A percentile compares a stretch with the other conserved stretches of the same genome.
Evolutionary conservation across 2,888 invertebrate species (phyloP).

Genomic region (Sinhomidia bicolor): DNA sequence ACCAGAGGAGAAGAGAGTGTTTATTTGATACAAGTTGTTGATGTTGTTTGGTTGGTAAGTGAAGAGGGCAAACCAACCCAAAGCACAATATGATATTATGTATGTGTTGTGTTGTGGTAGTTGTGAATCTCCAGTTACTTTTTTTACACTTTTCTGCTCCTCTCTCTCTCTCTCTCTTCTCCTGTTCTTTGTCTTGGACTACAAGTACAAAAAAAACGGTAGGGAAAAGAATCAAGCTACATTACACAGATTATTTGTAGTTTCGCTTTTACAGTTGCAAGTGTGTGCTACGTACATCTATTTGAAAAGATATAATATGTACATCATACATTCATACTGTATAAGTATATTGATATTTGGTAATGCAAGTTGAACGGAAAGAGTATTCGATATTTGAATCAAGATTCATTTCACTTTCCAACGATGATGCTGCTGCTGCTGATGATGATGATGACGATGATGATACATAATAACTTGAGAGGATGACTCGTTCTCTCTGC

Average conservation of each 20-base stretch:
- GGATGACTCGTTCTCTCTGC: slow-evolving; percentile 18
- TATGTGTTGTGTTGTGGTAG: not conserved
- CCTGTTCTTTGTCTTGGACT: too few relatives aligned
- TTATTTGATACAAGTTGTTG: slow-evolving; percentile 16
- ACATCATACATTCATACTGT: too few relatives aligned
- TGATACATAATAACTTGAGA: slow-evolving; percentile 6
- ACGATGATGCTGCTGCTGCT: not conserved
- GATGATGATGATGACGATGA: not conserved
- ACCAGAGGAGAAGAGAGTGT: not conserved
- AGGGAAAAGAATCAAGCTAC: not conserved
- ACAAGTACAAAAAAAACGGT: not conserved
- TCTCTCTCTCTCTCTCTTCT: too few relatives aligned
- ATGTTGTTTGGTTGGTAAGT: not conserved
- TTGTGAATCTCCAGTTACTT: not conserved
- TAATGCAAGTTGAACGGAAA: too few relatives aligned
- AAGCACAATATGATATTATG: not conserved
- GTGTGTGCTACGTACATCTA: not conserved
- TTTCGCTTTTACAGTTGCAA: not conserved
- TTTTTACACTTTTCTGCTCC: not conserved
- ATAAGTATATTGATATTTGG: not conserved
- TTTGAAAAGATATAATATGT: too few relatives aligned
- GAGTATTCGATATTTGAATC: not conserved
- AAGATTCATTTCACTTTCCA: slow-evolving; percentile 18
- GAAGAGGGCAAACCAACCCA: not conserved
- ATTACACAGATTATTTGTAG: not conserved